Conservation (phyloP, 2,888 invertebrate species). For the Dinocampus coccinellae region DNA sequence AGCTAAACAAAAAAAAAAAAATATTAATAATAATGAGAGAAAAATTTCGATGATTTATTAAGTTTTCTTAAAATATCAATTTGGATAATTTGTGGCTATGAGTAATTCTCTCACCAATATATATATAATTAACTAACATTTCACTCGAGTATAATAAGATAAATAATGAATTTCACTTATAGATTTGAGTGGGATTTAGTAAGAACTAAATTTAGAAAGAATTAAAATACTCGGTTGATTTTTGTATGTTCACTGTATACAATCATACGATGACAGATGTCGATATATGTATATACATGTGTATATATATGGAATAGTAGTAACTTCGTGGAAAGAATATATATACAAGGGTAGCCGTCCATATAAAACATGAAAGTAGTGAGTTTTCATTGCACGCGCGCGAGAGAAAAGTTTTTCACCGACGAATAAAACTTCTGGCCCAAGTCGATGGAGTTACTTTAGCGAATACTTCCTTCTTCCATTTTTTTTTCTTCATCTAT, state of each 20-base stretch:
- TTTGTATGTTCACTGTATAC: background rate
- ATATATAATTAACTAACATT: background rate
- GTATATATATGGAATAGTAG: background rate
- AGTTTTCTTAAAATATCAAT: too few species aligned
- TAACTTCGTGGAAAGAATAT: constrained; percentile 10
- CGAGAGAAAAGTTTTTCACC: constrained; percentile 40
- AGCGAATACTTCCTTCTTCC: constrained; percentile 36
- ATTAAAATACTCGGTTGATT: background rate
- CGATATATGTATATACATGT: too few species aligned
- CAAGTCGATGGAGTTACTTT: constrained; percentile 38
- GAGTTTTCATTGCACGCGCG: constrained; percentile 38
- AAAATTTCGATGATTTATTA: too few species aligned
- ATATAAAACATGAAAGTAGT: constrained; percentile 10
- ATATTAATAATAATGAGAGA: too few species aligned
- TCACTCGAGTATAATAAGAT: too few species aligned
- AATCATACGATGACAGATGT: background rate
- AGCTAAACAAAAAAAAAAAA: too few species aligned
- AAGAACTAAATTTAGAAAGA: background rate
- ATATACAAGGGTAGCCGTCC: constrained; percentile 1
- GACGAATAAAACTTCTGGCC: constrained; percentile 42
- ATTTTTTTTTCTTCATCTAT: constrained; percentile 2
- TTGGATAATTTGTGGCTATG: too few species aligned
- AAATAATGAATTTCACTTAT: background rate
- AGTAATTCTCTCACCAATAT: background rate
- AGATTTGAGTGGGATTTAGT: background rate